Conservation (phyloP, 2,113 vertebrate genomes). For the Eretmodus cyanostictus region DNA sequence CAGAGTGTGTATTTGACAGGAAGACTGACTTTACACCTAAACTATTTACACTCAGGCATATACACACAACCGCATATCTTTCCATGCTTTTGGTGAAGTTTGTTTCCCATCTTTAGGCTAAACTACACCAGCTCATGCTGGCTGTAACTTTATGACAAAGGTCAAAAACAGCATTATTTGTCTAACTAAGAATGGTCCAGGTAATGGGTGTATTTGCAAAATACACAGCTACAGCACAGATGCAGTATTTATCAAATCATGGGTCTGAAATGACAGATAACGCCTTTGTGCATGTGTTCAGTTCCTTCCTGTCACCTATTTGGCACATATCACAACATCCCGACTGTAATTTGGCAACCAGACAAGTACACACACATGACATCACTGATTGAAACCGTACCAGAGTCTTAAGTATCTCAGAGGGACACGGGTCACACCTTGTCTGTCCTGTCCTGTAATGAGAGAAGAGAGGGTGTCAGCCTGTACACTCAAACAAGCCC, state of each 20-base stretch:
- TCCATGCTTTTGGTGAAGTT: not conserved
- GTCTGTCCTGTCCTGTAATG: constrained; percentile 39
- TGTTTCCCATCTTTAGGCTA: not conserved
- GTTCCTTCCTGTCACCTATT: not conserved
- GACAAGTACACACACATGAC: constrained; percentile 3
- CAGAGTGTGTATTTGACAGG: not conserved
- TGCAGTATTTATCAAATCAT: not conserved
- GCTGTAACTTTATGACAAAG: not conserved
- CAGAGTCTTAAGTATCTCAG: constrained; percentile 47
- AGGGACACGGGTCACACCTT: constrained; percentile 40
- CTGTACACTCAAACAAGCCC: constrained; percentile 18
- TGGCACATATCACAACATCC: not conserved
- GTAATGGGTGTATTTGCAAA: not conserved
- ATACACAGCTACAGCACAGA: not conserved
- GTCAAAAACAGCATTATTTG: not conserved
- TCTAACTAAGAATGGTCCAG: not conserved
- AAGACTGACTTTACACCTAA: not conserved
- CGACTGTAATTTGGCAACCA: not conserved
- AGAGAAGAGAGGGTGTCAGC: constrained; percentile 41
- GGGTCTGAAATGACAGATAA: not conserved
- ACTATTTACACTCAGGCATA: not conserved
- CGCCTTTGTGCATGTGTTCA: not conserved
- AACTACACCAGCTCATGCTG: not conserved
- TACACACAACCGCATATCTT: not conserved
- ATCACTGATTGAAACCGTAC: constrained; percentile 52